phyloP scores from a whole-genome alignment of 2,888 invertebrate genomes.

The Ceratothoa steindachneri region DNA sequence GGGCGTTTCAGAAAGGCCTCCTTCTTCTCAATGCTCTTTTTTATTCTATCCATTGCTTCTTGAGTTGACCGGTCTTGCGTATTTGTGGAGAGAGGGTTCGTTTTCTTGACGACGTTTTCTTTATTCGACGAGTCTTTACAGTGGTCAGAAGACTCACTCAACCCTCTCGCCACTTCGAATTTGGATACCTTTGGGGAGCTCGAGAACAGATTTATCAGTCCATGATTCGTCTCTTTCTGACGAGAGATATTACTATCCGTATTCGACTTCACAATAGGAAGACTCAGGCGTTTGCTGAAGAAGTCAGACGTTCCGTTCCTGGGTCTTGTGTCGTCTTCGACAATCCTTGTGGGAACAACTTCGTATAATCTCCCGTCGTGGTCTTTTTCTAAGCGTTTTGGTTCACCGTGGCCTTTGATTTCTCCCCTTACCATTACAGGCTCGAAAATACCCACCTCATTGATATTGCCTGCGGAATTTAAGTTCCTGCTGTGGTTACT shows the following conservation, averaged over 20 bases:
- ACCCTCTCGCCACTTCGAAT: background rate
- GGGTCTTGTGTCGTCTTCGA: slow-evolving; percentile 24
- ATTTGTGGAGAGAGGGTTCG: slow-evolving; percentile 62
- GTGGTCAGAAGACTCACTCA: background rate
- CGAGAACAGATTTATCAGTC: background rate
- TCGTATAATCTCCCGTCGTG: slow-evolving; percentile 39
- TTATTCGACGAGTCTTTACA: background rate
- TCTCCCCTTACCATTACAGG: slow-evolving; percentile 25
- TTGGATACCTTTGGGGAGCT: background rate
- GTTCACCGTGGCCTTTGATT: background rate
- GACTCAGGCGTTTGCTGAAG: background rate
- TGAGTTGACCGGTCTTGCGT: slow-evolving; percentile 30
- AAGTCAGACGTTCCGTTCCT: slow-evolving; percentile 1
- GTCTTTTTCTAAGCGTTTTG: slow-evolving; percentile 15
- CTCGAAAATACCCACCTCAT: slow-evolving; percentile 25
- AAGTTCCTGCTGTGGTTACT: background rate
- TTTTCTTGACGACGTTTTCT: slow-evolving; percentile 56
- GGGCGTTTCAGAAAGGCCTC: slow-evolving; percentile 80
- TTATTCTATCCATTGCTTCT: slow-evolving; percentile 40
- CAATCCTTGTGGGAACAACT: slow-evolving; percentile 32
- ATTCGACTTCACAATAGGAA: background rate
- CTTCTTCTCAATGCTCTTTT: slow-evolving; percentile 81
- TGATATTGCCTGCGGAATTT: background rate
- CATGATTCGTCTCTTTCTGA: background rate
- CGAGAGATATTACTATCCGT: slow-evolving; percentile 12